Conservation (phyloP, 1,140 invertebrate species). For the Atta cephalotes region DNA sequence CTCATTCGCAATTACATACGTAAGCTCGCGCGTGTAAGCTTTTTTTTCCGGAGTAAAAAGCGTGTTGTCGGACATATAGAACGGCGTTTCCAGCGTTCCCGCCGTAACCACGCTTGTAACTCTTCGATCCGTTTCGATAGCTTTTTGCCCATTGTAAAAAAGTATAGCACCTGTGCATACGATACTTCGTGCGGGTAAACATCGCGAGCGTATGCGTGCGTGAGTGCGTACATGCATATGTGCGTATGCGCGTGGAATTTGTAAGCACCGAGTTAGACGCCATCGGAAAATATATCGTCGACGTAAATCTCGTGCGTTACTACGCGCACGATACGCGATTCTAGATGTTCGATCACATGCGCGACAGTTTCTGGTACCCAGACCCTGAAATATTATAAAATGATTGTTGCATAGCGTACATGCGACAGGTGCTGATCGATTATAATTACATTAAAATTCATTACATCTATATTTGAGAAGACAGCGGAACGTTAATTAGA, state of each 20-base stretch:
- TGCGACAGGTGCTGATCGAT: conserved; percentile 6
- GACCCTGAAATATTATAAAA: conserved; percentile 47
- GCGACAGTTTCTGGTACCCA: conserved; percentile 32
- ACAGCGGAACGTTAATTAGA: not conserved
- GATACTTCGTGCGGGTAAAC: conserved; percentile 34
- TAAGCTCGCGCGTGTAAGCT: conserved; percentile 2
- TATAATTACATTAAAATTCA: not conserved
- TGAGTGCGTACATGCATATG: not conserved
- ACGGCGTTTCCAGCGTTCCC: conserved; percentile 9
- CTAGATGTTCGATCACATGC: conserved; percentile 47
- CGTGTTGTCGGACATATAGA: conserved; percentile 34
- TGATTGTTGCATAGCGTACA: not conserved
- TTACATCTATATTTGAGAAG: not conserved
- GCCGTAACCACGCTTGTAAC: conserved; percentile 39
- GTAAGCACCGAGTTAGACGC: conserved; percentile 49
- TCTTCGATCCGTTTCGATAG: conserved; percentile 56
- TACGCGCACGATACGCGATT: conserved; percentile 48
- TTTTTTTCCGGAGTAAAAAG: conserved; percentile 38
- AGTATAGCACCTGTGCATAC: conserved; percentile 32
- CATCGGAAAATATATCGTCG: conserved; percentile 57
- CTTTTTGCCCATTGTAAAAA: conserved; percentile 50
- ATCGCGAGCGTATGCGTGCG: conserved; percentile 23
- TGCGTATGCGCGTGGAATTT: conserved; percentile 39
- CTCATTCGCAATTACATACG: conserved; percentile 25
- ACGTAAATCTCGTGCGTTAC: conserved; percentile 55